Evolutionary conservation across 2,113 vertebrate species (phyloP), one percentile per base, ranked within the genome.

Genomic region (Corythoichthys haematopterus): DNA sequence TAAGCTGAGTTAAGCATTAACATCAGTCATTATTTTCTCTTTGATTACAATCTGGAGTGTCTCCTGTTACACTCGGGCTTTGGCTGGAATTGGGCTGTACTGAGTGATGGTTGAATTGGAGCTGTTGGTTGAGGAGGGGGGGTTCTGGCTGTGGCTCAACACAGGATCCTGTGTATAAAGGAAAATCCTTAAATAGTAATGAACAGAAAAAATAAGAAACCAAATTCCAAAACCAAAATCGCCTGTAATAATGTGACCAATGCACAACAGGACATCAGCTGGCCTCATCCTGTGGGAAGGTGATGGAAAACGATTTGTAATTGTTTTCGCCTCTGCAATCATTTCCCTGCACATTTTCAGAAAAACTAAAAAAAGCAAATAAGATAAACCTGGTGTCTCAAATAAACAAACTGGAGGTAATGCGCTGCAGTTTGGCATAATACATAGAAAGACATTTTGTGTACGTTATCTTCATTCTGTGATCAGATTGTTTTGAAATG

Each of bases 81-180:
- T 62, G 66, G 77, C 79, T 80, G 79, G 90, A 91, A 91, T 91
- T 89, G 88, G 84, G 69, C 80, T 70, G 70, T 64, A 88, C 81
- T 91, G 90, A 91, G 84, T 91, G 90, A 92, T 87, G 89, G 83
- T 83, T 87, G 88, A 89, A 88, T 89, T 85, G 76, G 81, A 82
- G 72, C 76, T 85, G 66, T 58, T 50, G 51, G 65, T 52, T 66
- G 66, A 36, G 35, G 15, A 28, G 20, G 20, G 20, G 20, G 20
- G 20, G 20, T 28, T 28, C 20, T 28, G 64, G 66, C 40, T 72
- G 53, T 68, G 72, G 64, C 43, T 69, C 66, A 70, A 74, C 60
- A 7, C 64, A 74, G 71, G 50, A 75, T 65, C 5, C 43, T 51
- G 46, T 53, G 66, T 76, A 68, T 68, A 14, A 35, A 43, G 45